Evolutionary conservation across 2,113 vertebrate genomes (phyloP), one percentile per base, ranked within the genome.

Genomic region (Xenopus borealis): DNA sequence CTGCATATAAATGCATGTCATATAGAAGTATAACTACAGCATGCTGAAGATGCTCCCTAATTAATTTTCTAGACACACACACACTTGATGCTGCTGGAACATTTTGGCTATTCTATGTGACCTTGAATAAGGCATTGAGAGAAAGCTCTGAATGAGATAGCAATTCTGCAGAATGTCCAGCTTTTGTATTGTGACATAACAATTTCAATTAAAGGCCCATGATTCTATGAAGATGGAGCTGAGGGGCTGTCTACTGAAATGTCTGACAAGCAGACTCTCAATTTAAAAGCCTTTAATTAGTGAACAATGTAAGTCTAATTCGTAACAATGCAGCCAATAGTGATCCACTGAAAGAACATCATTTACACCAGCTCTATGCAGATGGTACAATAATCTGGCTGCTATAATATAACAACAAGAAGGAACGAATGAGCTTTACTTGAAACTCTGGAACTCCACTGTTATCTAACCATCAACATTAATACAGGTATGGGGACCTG

Each of bases 41-140:
- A 77, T 77, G 63, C 74, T 40, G 33, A 77, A 70, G 74, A 70
- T 46, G 64, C 64, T 3, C 10, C 27, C 67, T 70, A 77, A 77
- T 77, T 77, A 77, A 77, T 77, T 77, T 77, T 77, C 74, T 62
- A 77, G 74, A 64, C 74, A 77, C 73, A 76, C 63, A 45, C 46
- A 70, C 67, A 57, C 66, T 77, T 70, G 30, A 76, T 63, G 67
- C 67, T 64, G 74, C 67, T 64, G 61, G 67, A 77, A 77, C 67
- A 77, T 77, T 77, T 69, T 70, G 74, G 66, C 20, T 62, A 69
- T 76, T 76, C 57, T 76, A n/a, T 63, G 74, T 77, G 74, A 77
- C 74, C 74, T 77, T 77, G 74, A 77, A 70, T 77, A 59, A n/a
- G 18, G 45, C 52, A 64, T 33, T 44, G 59, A 44, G 20, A 64